These are phyloP conservation scores for Ceratoteleas bidentatus DNA, from an alignment of 1,140 invertebrate species.

Conservation along the genomic window DNA sequence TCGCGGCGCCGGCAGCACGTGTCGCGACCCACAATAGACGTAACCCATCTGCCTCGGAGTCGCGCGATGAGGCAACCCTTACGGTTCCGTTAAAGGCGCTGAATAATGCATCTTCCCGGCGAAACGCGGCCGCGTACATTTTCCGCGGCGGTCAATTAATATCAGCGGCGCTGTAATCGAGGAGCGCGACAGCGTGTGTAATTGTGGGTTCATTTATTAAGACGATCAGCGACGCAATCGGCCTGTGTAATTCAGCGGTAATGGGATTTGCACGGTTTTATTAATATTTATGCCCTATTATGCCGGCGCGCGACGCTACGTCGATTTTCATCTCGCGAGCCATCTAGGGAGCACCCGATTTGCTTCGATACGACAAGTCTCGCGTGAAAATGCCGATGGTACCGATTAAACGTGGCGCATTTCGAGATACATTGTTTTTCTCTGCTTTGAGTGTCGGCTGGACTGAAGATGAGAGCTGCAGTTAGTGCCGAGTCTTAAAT, in stretches of 20 bases:
- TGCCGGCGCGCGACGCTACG: not conserved
- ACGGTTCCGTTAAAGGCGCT: conserved; percentile 27
- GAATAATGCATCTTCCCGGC: conserved; percentile 39
- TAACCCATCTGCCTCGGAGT: conserved; percentile 25
- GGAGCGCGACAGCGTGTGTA: conserved; percentile 33
- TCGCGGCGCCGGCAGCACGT: conserved; percentile 34
- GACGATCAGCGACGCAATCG: conserved; percentile 20
- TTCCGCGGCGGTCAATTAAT: conserved; percentile 43
- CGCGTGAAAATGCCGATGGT: not conserved
- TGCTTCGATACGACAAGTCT: not conserved
- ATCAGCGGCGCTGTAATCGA: conserved; percentile 46
- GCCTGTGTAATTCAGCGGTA: conserved; percentile 32
- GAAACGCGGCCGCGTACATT: conserved; percentile 22
- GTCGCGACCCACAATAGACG: conserved; percentile 40
- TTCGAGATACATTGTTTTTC: too few species aligned
- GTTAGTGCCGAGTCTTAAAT: too few species aligned
- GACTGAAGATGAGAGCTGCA: too few species aligned
- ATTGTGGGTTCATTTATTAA: conserved; percentile 36
- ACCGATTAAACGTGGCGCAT: too few species aligned
- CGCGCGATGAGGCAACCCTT: conserved; percentile 40
- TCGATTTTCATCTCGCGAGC: not conserved
- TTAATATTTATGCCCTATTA: conserved; percentile 37
- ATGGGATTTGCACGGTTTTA: conserved; percentile 26
- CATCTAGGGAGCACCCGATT: not conserved
- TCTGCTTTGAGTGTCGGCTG: too few species aligned